Evolutionary conservation across 2,113 vertebrate species (phyloP).

Genomic region (Lampris incognitus): DNA sequence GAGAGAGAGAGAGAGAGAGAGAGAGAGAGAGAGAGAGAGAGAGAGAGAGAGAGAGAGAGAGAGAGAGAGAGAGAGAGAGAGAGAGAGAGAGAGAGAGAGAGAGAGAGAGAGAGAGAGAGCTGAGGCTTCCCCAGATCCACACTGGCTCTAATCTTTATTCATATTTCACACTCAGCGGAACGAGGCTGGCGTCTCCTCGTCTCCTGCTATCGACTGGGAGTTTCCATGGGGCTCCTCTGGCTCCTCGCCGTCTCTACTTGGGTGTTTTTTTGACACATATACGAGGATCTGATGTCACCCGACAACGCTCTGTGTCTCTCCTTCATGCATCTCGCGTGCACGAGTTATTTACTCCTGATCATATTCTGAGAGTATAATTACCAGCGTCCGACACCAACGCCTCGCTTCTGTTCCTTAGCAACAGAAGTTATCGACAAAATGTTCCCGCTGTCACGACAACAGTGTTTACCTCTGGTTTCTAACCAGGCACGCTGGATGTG

Average conservation of each 20-base stretch:
- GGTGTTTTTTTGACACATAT: constrained; percentile 49
- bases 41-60: too few relatives aligned
- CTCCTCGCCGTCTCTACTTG: constrained; percentile 63
- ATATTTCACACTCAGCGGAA: constrained; percentile 25
- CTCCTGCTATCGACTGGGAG: constrained; percentile 23
- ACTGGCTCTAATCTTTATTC: constrained; percentile 32
- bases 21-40: too few relatives aligned
- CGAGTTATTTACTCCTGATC: constrained; percentile 73
- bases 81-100: too few relatives aligned
- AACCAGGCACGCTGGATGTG: constrained; percentile 15
- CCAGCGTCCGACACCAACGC: constrained; percentile 69
- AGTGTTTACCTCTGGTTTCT: constrained; percentile 38
- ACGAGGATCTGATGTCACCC: constrained; percentile 38
- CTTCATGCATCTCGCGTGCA: constrained; percentile 42
- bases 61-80: too few relatives aligned
- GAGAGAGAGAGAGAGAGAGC: not conserved
- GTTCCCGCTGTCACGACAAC: constrained; percentile 45
- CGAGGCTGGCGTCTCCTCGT: constrained; percentile 12
- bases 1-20: too few relatives aligned
- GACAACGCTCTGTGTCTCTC: constrained; percentile 22
- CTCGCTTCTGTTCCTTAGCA: constrained; percentile 79
- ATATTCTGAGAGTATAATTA: constrained; percentile 74
- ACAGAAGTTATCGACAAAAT: constrained; percentile 63
- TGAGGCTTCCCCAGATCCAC: constrained; percentile 38
- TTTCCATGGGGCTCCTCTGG: constrained; percentile 47